Percentiles rank a stretch among this genome's conserved stretches.
phyloP scores from a whole-genome alignment of 1,140 invertebrate genomes.

The Drosophila busckii region DNA sequence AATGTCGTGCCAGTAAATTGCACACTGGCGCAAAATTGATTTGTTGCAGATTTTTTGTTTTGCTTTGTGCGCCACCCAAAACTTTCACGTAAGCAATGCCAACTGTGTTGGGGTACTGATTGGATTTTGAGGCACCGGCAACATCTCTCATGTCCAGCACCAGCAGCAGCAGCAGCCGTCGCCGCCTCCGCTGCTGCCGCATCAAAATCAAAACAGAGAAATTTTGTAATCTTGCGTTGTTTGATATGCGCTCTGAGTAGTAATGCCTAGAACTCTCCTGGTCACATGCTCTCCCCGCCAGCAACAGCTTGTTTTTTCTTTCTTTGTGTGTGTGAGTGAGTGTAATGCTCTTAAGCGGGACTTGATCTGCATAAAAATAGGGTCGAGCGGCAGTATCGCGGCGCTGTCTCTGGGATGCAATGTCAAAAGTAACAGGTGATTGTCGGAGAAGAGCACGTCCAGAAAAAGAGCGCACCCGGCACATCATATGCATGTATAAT shows the following conservation, averaged over 20 bases:
- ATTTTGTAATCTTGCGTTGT: conserved; percentile 59
- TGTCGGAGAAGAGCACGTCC: conserved; percentile 45
- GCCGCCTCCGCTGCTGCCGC: too few relatives aligned
- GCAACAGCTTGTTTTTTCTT: conserved; percentile 13
- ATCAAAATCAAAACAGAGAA: conserved; percentile 66
- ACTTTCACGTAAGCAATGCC: conserved; percentile 32
- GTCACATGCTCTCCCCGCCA: conserved; percentile 31
- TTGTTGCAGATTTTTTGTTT: not conserved
- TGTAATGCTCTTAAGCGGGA: conserved; percentile 72
- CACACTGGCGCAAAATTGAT: conserved; percentile 29
- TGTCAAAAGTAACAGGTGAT: conserved; percentile 69
- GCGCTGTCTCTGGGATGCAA: conserved; percentile 51
- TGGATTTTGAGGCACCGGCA: conserved; percentile 53
- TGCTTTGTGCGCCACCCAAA: not conserved
- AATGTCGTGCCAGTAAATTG: conserved; percentile 34
- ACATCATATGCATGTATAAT: too few relatives aligned
- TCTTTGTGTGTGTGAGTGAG: conserved; percentile 21
- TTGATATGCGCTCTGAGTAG: conserved; percentile 23
- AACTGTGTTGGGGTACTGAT: conserved; percentile 52
- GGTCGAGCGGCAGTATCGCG: too few relatives aligned
- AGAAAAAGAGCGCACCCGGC: too few relatives aligned
- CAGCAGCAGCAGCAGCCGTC: too few relatives aligned
- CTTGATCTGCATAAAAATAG: conserved; percentile 74
- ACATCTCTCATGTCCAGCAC: conserved; percentile 35
- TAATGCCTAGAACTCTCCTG: conserved; percentile 51